These are phyloP conservation scores for Mustela lutreola DNA, from an alignment of 2,113 vertebrate species.

Conservation along the genomic window DNA sequence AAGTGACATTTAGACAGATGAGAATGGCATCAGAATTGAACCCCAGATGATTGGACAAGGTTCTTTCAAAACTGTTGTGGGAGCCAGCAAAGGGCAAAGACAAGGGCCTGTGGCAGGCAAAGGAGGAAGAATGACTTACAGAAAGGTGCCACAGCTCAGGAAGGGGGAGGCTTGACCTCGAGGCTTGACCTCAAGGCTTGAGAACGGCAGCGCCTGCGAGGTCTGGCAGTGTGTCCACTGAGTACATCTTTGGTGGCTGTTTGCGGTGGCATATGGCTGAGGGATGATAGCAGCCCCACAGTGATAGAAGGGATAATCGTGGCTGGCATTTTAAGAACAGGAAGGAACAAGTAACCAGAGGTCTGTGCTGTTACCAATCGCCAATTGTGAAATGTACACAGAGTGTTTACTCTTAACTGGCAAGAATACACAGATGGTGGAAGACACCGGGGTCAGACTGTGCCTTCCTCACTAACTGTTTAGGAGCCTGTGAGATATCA, in stretches of 20 bases:
- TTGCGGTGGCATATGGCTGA: not conserved
- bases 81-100: not conserved
- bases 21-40: not conserved
- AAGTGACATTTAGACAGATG: not conserved
- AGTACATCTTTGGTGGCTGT: not conserved
- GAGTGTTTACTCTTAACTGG: slow-evolving; percentile 57
- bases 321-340: slow-evolving; percentile 50
- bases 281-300: not conserved
- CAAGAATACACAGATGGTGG: slow-evolving; percentile 66
- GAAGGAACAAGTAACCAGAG: slow-evolving; percentile 30
- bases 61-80: not conserved
- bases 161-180: not conserved
- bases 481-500: slow-evolving; percentile 34
- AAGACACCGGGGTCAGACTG: not conserved
- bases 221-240: not conserved
- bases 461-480: not conserved
- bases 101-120: not conserved
- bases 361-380: not conserved
- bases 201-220: not conserved
- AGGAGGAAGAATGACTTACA: not conserved
- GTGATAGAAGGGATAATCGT: not conserved
- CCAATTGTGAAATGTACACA: slow-evolving; percentile 31
- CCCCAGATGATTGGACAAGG: not conserved
- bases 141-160: not conserved
- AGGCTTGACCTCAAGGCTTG: not conserved